phyloP scores from a whole-genome alignment of 2,888 invertebrate genomes.

The Rhamnusium bicolor region DNA sequence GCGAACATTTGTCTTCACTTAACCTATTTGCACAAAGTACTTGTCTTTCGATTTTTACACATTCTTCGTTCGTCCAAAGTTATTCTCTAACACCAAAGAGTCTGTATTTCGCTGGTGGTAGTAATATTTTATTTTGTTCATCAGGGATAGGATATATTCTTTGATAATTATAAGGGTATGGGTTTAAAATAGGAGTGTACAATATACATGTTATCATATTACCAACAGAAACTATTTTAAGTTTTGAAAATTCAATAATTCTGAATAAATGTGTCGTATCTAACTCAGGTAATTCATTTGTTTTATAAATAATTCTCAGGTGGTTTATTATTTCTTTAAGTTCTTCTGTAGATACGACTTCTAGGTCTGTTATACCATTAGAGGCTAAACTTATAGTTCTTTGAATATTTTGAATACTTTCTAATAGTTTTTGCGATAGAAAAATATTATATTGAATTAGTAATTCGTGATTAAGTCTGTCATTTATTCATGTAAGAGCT shows the following conservation, averaged over 20 bases:
- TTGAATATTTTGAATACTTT: neutral
- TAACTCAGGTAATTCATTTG: constrained; percentile 8
- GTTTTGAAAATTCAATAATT: too few relatives aligned
- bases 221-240: neutral
- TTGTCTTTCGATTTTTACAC: neutral
- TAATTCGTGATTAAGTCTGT: too few relatives aligned
- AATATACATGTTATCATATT: constrained; percentile 1
- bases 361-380: neutral
- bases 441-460: neutral
- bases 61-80: neutral
- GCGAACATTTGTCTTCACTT: neutral
- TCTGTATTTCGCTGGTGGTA: constrained; percentile 9
- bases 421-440: neutral
- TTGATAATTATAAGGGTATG: neutral
- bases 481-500: neutral
- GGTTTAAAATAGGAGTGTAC: too few relatives aligned
- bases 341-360: neutral
- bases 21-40: too few relatives aligned
- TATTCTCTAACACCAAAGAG: neutral
- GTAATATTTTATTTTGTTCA: neutral
- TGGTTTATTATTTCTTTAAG: neutral
- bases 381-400: too few relatives aligned
- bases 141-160: neutral
- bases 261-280: neutral
- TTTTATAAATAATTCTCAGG: neutral